phyloP scores from a whole-genome alignment of 2,113 vertebrate species.

The Nicator chloris region DNA sequence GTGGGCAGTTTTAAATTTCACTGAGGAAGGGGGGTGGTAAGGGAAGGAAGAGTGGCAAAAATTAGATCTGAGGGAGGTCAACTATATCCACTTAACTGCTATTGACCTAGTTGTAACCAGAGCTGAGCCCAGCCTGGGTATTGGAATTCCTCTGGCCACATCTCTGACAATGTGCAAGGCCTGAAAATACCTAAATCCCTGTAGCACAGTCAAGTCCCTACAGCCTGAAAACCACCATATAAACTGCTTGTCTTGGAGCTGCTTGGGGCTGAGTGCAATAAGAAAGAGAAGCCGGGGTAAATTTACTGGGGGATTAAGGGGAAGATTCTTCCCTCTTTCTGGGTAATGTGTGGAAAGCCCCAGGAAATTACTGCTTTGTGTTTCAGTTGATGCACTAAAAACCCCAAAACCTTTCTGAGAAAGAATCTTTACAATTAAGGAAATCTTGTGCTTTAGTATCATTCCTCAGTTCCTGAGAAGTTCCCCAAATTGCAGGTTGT shows the following conservation, averaged over 20 bases:
- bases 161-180: background rate
- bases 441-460: background rate
- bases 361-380: background rate
- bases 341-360: constrained; percentile 13
- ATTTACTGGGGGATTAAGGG: background rate
- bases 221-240: background rate
- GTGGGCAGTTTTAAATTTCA: constrained; percentile 37
- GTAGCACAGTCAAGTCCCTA: background rate
- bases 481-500: background rate
- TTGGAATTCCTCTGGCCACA: background rate
- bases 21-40: background rate
- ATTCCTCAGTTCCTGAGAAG: background rate
- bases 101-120: constrained; percentile 29
- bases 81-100: constrained; percentile 19
- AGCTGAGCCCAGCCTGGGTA: background rate
- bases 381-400: background rate
- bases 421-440: background rate
- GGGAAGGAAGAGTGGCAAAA: constrained; percentile 9
- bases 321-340: constrained; percentile 21
- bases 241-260: background rate
- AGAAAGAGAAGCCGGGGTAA: background rate
- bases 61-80: constrained; percentile 38
- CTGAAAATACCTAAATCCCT: background rate
- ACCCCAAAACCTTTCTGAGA: background rate
- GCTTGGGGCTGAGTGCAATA: background rate